Evolutionary conservation across 2,797 vertebrate species (phyloP).

Genomic region (Streptopelia turtur): DNA sequence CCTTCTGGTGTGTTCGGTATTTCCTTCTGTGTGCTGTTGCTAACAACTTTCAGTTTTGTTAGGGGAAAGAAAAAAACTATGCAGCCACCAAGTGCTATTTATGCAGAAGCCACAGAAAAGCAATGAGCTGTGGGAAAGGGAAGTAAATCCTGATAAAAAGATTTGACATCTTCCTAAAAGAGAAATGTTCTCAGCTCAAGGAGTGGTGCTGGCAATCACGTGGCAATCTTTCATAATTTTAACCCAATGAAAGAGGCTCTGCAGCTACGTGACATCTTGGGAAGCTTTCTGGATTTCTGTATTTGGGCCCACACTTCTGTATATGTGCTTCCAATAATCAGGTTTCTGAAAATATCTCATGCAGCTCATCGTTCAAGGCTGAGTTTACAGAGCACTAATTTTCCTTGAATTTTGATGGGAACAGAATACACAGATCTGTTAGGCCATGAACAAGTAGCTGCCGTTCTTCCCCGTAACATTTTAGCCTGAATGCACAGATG

Average conservation of each 20-base stretch:
- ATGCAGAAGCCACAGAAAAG: not conserved
- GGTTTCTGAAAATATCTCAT: not conserved
- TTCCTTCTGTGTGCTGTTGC: not conserved
- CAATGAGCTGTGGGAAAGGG: not conserved
- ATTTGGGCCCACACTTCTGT: not conserved
- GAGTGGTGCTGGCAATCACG: not conserved
- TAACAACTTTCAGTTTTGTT: not conserved
- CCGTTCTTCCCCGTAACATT: not conserved
- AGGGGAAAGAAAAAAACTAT: not conserved
- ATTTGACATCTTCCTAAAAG: not conserved
- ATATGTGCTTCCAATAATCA: not conserved
- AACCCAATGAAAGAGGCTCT: not conserved
- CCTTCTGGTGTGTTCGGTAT: not conserved
- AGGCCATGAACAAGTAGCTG: not conserved
- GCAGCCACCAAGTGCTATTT: not conserved
- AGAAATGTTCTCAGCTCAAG: not conserved
- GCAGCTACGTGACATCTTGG: not conserved
- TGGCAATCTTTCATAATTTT: not conserved
- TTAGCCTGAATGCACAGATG: not conserved
- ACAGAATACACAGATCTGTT: not conserved
- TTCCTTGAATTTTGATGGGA: not conserved
- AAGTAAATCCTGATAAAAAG: not conserved
- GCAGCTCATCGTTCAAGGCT: not conserved
- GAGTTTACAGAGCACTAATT: not conserved
- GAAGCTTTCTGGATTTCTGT: not conserved